phyloP scores from a whole-genome alignment of 2,888 invertebrate species.

The Oligia fasciuncula region DNA sequence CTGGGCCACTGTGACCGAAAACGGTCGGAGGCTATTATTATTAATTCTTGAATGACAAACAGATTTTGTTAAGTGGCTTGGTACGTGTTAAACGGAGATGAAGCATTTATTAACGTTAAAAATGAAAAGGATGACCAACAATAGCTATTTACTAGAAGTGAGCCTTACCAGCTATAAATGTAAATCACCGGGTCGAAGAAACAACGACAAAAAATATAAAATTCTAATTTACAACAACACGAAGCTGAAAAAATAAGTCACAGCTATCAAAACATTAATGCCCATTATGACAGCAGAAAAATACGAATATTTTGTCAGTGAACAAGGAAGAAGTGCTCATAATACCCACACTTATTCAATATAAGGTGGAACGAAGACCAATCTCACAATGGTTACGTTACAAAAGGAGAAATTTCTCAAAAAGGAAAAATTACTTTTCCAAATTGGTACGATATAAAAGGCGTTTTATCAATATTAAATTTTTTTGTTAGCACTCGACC shows the following conservation, averaged over 20 bases:
- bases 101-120: not conserved
- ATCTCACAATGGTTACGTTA: slow-evolving; percentile 64
- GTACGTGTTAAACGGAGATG: not conserved
- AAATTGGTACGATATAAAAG: slow-evolving; percentile 70
- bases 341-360: slow-evolving; percentile 69
- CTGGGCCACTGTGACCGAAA: too few species aligned
- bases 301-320: slow-evolving; percentile 59
- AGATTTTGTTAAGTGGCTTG: not conserved
- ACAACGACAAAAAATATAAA: slow-evolving; percentile 5
- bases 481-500: slow-evolving; percentile 63
- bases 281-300: slow-evolving; percentile 41
- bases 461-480: slow-evolving; percentile 71
- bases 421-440: slow-evolving; percentile 70
- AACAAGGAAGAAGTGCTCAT: slow-evolving; percentile 51
- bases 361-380: slow-evolving; percentile 57
- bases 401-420: slow-evolving; percentile 65
- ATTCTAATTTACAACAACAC: not conserved
- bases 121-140: not conserved
- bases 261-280: slow-evolving; percentile 17
- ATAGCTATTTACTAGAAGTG: not conserved
- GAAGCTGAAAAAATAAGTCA: slow-evolving; percentile 12
- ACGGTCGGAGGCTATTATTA: too few species aligned
- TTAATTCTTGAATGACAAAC: too few species aligned
- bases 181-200: not conserved
- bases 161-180: not conserved